Evolutionary conservation across 2,797 vertebrate genomes (phyloP), one percentile per base, ranked within the genome.

Genomic region (Meda fulgida): DNA sequence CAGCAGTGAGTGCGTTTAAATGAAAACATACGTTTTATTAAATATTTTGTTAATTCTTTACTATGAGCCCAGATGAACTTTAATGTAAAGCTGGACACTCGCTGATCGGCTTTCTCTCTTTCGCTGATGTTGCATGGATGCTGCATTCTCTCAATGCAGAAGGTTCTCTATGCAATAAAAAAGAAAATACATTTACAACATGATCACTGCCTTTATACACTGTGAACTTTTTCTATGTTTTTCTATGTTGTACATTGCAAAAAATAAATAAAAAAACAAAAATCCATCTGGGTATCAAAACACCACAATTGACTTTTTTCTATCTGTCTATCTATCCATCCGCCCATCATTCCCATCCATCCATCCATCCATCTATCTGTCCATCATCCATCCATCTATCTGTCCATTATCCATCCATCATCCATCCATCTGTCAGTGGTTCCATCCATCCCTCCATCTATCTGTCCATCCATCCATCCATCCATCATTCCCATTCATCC

Each of bases 151-250:
- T 73, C 76, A 70, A 31, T 73, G 66, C 67, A 79, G 69, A 66
- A 23, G 14, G 48, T 38, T 76, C 43, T 83, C 72, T 65, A 89
- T 89, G 89, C 90, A 90, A 80, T 73, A n/a, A 40, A 80, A 51
- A 19, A 46, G 11, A 85, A 71, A 72, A 78, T 34, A 65, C 67
- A 36, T 81, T 88, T 84, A 85, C 85, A 89, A 80, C 91, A 85
- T 85, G 69, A 94, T 95, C 94, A 94, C 95, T 95, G 94, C 94
- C 93, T 95, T 94, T 95, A 36, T 94, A 94, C 94, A 96, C 96
- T 96, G 95, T 96, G 95, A 96, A 95, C 92, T 79, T 92, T 88
- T 95, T 92, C 89, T 95, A 96, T 96, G 96, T 97, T 97, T 97
- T 96, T 97, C 92, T 94, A 94, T 91, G 85, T 92, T 93, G 91